Conservation (phyloP, 2,797 vertebrate species). For the Cyclura pinguis region DNA sequence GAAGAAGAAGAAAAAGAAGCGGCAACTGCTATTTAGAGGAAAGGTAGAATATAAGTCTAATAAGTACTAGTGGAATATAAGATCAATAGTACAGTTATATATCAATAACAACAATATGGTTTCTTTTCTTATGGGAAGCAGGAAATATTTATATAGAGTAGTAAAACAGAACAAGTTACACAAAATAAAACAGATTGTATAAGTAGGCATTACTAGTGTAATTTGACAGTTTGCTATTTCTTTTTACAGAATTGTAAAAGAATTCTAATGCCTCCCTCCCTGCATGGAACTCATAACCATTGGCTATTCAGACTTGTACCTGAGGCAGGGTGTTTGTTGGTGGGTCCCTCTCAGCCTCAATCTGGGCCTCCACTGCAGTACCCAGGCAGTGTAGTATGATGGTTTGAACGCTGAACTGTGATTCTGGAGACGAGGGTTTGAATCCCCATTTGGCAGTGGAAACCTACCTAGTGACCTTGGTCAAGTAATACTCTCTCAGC, state of each 20-base stretch:
- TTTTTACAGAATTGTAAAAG: neutral
- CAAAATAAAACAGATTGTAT: neutral
- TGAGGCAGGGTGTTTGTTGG: neutral
- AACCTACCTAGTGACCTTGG: too few species aligned
- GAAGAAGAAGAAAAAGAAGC: too few species aligned
- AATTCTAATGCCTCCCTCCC: neutral
- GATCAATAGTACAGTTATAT: too few species aligned
- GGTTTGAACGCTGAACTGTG: too few species aligned
- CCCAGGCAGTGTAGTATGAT: neutral
- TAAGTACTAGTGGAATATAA: too few species aligned
- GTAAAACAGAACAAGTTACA: neutral
- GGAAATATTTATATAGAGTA: neutral
- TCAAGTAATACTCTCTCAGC: too few species aligned
- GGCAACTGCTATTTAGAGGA: too few species aligned
- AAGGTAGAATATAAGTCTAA: too few species aligned
- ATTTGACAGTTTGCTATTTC: neutral
- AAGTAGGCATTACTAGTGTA: neutral
- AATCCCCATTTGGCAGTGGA: too few species aligned
- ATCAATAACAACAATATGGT: neutral
- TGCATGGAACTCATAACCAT: neutral
- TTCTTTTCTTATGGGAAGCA: neutral
- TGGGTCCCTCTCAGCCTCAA: neutral
- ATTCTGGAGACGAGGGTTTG: too few species aligned
- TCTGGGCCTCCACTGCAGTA: neutral
- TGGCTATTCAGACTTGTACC: neutral